Evolutionary conservation across 2,888 invertebrate genomes (phyloP), one percentile per base, ranked within the genome.

Genomic region (Patella pellucida): DNA sequence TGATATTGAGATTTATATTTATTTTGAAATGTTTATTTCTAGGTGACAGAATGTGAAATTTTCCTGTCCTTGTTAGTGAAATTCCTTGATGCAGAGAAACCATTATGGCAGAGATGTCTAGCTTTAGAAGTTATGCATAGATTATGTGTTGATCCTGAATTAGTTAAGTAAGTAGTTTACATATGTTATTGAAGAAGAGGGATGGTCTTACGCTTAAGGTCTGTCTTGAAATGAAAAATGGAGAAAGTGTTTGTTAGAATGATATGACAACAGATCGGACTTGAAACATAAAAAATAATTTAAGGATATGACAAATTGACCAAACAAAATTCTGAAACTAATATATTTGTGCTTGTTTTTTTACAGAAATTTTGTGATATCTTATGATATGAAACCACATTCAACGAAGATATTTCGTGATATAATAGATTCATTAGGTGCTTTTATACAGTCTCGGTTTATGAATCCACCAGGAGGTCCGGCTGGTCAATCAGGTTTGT

Each of bases 21-120:
- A 0, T 7, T 41, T 27, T 27, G 3, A 41, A 41, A 41, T 41
- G 7, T 41, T 1, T 41, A 41, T 41, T 84, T 82, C 76, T 80
- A 86, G 96, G 94, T 96, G 52, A 99, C 99, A 0, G 98, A 99
- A 91, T 98, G 98, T 91, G 99, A 99, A 92, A 99, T 99, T 89
- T 99, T 99, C 92, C 93, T 99, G 68, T 98, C 98, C 0, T 92
- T 99, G 72, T 95, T 99, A 73, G 96, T 99, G 56, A 98, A 99
- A 91, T 99, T 99, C 92, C 92, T 99, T 90, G 99, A 99, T 90
- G 96, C 96, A 0, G 99, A 99, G 89, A 97, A 98, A 91, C 97
- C 97, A 2, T 88, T 95, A 81, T 99, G 99, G 99, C 98, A 99
- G 91, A 93, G 98, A 76, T 97, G 97, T 1, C 91, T 98, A 72